These are phyloP conservation scores for Drosophila ambigua DNA, from an alignment of 1,140 invertebrate species.

Conservation along the genomic window DNA sequence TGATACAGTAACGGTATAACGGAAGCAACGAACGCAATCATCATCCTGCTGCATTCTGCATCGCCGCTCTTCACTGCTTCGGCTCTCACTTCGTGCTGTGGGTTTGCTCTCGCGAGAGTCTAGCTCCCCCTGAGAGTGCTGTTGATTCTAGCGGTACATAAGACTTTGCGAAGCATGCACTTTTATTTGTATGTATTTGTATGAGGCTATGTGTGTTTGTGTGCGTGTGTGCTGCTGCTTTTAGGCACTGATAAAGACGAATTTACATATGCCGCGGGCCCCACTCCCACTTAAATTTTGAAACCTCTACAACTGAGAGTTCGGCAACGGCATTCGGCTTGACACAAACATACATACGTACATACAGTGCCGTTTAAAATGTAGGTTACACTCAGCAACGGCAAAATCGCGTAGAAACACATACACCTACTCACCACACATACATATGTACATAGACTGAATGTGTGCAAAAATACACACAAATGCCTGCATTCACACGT, in stretches of 20 bases:
- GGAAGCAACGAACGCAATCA: slow-evolving; percentile 53
- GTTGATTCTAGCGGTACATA: slow-evolving; percentile 58
- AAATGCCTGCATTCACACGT: slow-evolving; percentile 45
- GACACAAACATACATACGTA: slow-evolving; percentile 37
- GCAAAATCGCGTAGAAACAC: slow-evolving; percentile 27
- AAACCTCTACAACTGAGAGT: slow-evolving; percentile 33
- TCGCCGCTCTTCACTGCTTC: slow-evolving; percentile 16
- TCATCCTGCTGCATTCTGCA: slow-evolving; percentile 49
- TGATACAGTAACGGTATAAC: slow-evolving; percentile 50
- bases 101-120: slow-evolving; percentile 39
- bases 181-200: slow-evolving; percentile 24
- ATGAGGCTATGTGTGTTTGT: slow-evolving; percentile 18
- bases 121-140: slow-evolving; percentile 57
- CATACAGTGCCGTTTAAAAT: slow-evolving; percentile 68
- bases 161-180: slow-evolving; percentile 46
- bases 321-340: slow-evolving; percentile 72
- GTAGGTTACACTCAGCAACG: slow-evolving; percentile 72
- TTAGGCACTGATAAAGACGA: slow-evolving; percentile 72
- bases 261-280: slow-evolving; percentile 60
- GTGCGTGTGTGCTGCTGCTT: slow-evolving; percentile 45
- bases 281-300: slow-evolving; percentile 2
- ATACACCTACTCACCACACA: slow-evolving; percentile 9
- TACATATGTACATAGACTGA: slow-evolving; percentile 9
- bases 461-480: slow-evolving; percentile 4
- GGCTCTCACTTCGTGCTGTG: slow-evolving; percentile 8